phyloP scores from a whole-genome alignment of 2,888 invertebrate genomes.

The Ochlodes sylvanus region DNA sequence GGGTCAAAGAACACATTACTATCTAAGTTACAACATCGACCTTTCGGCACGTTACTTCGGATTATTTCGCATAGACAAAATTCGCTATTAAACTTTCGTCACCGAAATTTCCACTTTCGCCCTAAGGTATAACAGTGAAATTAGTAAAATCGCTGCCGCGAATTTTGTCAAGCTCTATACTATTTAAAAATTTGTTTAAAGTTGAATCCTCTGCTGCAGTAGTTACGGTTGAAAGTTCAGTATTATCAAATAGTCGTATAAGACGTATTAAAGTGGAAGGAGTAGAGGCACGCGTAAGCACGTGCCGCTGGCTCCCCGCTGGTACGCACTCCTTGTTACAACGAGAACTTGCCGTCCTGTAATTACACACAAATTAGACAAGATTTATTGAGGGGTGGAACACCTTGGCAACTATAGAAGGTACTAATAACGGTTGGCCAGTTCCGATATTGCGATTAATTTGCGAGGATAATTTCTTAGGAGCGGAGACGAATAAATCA shows the following conservation, averaged over 20 bases:
- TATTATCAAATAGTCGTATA: slow-evolving; percentile 44
- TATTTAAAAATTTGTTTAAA: slow-evolving; percentile 38
- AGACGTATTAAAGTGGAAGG: slow-evolving; percentile 47
- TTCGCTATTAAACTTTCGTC: slow-evolving; percentile 51
- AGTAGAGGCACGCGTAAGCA: slow-evolving; percentile 75
- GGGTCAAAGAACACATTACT: slow-evolving; percentile 81
- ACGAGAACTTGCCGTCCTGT: slow-evolving; percentile 80
- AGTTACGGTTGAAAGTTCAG: slow-evolving; percentile 49
- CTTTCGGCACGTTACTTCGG: slow-evolving; percentile 73
- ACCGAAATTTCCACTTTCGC: slow-evolving; percentile 62
- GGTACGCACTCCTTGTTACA: slow-evolving; percentile 83
- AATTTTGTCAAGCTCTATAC: slow-evolving; percentile 57
- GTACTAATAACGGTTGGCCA: slow-evolving; percentile 83
- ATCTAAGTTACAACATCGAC: slow-evolving; percentile 68
- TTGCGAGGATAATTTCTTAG: slow-evolving; percentile 63
- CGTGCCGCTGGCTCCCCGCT: slow-evolving; percentile 80
- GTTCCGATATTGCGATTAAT: slow-evolving; percentile 80
- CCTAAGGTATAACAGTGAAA: slow-evolving; percentile 59
- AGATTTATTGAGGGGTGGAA: slow-evolving; percentile 84
- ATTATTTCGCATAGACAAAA: slow-evolving; percentile 54
- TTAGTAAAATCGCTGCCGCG: slow-evolving; percentile 53
- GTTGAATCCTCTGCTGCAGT: slow-evolving; percentile 36
- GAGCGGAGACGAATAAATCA: slow-evolving; percentile 46
- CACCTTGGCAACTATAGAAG: slow-evolving; percentile 83
- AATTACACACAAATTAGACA: slow-evolving; percentile 86